phyloP scores from a whole-genome alignment of 2,888 invertebrate genomes.

The Ecdyonurus torrentis region DNA sequence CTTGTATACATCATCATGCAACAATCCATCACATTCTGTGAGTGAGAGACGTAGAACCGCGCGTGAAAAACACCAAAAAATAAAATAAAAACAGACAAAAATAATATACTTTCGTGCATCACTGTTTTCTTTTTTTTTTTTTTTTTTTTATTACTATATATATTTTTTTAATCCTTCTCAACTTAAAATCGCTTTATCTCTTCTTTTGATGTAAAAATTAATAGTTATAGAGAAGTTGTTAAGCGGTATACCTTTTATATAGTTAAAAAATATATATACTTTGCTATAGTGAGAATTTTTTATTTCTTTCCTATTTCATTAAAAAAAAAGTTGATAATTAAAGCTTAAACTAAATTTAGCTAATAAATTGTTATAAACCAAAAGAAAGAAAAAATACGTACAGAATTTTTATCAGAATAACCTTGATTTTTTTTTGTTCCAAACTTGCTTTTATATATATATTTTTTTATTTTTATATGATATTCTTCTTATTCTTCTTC shows the following conservation, averaged over 20 bases:
- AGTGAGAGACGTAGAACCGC: too few species aligned
- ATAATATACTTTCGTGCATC: not conserved
- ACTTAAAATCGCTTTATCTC: not conserved
- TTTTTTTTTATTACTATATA: too few species aligned
- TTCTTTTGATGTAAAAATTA: not conserved
- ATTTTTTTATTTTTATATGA: not conserved
- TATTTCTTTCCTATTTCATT: too few species aligned
- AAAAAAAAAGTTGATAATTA: too few species aligned
- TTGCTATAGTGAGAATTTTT: not conserved
- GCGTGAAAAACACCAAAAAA: not conserved
- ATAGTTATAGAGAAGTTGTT: too few species aligned
- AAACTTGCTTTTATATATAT: not conserved
- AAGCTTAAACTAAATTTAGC: too few species aligned
- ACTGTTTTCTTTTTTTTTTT: too few species aligned
- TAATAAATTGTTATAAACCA: not conserved
- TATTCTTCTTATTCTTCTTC: too few species aligned
- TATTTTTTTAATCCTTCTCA: not conserved
- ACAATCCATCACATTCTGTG: not conserved
- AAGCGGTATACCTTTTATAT: not conserved
- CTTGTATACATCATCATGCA: not conserved
- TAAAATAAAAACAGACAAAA: not conserved
- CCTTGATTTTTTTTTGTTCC: not conserved
- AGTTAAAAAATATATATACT: not conserved
- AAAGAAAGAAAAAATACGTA: not conserved
- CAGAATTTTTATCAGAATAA: not conserved